Evolutionary conservation across 2,113 vertebrate genomes (phyloP), one percentile per base, ranked within the genome.

Genomic region (Phasianus colchicus): DNA sequence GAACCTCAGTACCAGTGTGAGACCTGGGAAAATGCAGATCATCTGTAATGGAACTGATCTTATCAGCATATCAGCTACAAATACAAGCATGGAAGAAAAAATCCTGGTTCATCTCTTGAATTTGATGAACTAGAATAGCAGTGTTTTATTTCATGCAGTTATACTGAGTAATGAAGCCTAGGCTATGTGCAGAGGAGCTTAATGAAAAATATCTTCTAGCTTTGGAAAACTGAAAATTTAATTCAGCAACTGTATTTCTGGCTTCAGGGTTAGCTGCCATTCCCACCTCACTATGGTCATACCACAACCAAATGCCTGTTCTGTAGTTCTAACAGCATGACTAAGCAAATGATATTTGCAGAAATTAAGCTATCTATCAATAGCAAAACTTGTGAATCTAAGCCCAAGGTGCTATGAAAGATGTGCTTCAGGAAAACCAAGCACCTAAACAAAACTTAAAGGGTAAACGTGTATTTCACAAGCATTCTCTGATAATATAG

Each of bases 1-100:
- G 12, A n/a, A 10, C 16, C 21, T 55, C n/a, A 71, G 6, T 50
- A 75, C 11, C 17, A 48, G 12, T 9, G n/a, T 2, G 25, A 27
- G 47, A 79, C 42, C 20, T 34, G 25, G 61, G 57, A 50, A 22
- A 71, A 30, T 7, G 60, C 57, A 61, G 72, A 24, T 24, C 0
- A 0, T 4, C 19, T 36, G 21, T 52, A 88, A 64, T 2, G 40
- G 14, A 57, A 50, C 12, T 0, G 0, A 47, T 47, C 47, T 21
- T 47, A 88, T 2, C 40, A 76, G 67, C 19, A 61, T 16, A 24
- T 12, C 29, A 5, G 10, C 66, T 50, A n/a, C 16, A 88, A 65
- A 67, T 40, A 43, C 18, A 50, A 75, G 29, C 13, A 13, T 3
- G n/a, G 45, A 57, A 86, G 70, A 92, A 30, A 43, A 73, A 45